Evolutionary conservation across 2,888 invertebrate species (phyloP), one percentile per base, ranked within the genome.

Genomic region (Lepidochrysops patricia): DNA sequence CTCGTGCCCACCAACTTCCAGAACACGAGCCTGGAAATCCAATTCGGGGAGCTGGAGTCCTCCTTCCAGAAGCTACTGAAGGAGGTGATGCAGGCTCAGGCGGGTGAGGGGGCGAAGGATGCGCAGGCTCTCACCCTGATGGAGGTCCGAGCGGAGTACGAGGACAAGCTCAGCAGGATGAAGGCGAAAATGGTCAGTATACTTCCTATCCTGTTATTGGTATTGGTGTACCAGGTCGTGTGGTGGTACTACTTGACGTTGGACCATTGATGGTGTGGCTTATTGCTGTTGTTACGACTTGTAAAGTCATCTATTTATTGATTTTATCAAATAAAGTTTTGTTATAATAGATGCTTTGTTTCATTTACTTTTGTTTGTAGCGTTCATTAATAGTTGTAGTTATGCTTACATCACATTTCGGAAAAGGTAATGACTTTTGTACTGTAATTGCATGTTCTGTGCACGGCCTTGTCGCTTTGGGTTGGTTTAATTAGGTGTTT

Each of bases 101-200:
- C 72, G 15, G 77, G 75, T 0, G 80, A 81, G 13, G 77, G 79
- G 1, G 76, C 75, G 0, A 73, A 68, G 52, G 81, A 79, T 43
- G 63, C 73, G 4, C 80, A 79, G 60, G 72, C 79, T 1, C 65
- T 75, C 52, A 84, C 86, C 0, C 75, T 91, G 49, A 84, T 87
- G 75, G 91, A 92, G 61, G 84, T 93, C 3, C 87, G 92, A 60
- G 86, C 84, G 19, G 94, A 94, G 71, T 93, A 95, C 73, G 95
- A 94, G 70, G 90, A 91, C 66, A 95, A 95, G 82, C 82, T 96
- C 71, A 94, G 93, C 72, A 91, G 93, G 78, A 93, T 95, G 91
- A 96, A 95, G 77, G 90, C 91, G 57, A 94, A 94, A 91, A 95
- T 95, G 94, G 95, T 95, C 89, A 91, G 92, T 91, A 84, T 84